Conservation (phyloP, 2,797 vertebrate species). For the Pantherophis vulpinus region DNA sequence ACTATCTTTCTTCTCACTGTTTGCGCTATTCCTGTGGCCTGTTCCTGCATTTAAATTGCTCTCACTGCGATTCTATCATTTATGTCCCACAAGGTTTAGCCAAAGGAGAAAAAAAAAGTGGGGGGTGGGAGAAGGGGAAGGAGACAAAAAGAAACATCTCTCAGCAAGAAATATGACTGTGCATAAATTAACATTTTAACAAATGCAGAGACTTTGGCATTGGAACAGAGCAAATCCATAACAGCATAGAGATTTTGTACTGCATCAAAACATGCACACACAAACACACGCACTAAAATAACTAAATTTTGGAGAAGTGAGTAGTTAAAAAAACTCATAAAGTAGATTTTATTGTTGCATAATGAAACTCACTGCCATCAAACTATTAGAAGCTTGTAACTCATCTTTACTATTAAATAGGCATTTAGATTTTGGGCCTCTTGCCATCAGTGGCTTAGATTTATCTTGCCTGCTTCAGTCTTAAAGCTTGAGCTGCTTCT, state of each 20-base stretch:
- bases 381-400: conserved; percentile 34
- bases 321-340: conserved; percentile 27
- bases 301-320: conserved; percentile 35
- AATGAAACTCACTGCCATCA: conserved; percentile 41
- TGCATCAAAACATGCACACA: neutral
- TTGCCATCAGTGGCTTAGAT: conserved; percentile 49
- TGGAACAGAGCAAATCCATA: conserved; percentile 36
- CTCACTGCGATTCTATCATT: neutral
- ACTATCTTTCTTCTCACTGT: neutral
- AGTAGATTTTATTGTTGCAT: conserved; percentile 33
- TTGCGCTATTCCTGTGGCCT: neutral
- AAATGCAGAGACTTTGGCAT: conserved; percentile 17
- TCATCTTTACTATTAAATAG: conserved; percentile 48
- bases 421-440: conserved; percentile 44
- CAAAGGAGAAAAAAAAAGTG: neutral
- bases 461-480: conserved; percentile 54
- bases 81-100: neutral
- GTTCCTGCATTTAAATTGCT: neutral
- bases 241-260: conserved; percentile 16
- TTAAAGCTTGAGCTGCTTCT: conserved; percentile 47
- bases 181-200: conserved; percentile 24
- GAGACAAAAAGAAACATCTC: neutral
- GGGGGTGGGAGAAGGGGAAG: neutral
- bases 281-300: neutral
- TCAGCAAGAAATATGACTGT: conserved; percentile 6